Evolutionary conservation across 2,113 vertebrate genomes (phyloP).

Genomic region (Strix uralensis): DNA sequence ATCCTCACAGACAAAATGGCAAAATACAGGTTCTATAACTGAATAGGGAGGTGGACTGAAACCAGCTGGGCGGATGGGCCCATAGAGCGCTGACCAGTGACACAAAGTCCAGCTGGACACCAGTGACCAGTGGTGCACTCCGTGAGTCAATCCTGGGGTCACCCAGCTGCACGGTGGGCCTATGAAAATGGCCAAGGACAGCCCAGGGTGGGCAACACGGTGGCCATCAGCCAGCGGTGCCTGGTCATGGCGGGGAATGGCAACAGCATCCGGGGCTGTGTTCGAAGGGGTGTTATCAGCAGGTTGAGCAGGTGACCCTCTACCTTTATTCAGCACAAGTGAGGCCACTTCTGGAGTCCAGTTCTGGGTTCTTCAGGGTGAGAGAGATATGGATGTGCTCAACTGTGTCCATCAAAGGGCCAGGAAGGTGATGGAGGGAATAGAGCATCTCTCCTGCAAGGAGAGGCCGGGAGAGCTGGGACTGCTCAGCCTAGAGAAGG

Average conservation of each 20-base stretch:
- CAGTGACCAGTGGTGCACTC: background rate
- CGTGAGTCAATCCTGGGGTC: background rate
- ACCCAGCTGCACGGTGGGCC: background rate
- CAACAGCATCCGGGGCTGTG: too few relatives aligned
- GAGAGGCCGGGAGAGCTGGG: background rate
- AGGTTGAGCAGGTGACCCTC: background rate
- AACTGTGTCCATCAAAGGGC: background rate
- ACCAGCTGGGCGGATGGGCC: background rate
- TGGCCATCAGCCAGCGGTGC: background rate
- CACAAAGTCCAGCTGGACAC: background rate
- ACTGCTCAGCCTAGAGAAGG: background rate
- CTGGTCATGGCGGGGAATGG: background rate
- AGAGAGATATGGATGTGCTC: background rate
- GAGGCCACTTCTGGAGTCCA: background rate
- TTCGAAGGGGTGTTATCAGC: too few relatives aligned
- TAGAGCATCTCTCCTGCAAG: background rate
- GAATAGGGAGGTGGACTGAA: background rate
- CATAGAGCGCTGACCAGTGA: background rate
- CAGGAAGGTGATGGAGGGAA: background rate
- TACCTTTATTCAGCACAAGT: too few relatives aligned
- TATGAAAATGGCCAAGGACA: background rate
- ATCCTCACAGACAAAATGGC: too few relatives aligned
- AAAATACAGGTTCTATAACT: too few relatives aligned
- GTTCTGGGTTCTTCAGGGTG: background rate
- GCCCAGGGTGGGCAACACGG: background rate